phyloP scores from a whole-genome alignment of 2,113 vertebrate genomes.

The Brevimyrus niger region DNA sequence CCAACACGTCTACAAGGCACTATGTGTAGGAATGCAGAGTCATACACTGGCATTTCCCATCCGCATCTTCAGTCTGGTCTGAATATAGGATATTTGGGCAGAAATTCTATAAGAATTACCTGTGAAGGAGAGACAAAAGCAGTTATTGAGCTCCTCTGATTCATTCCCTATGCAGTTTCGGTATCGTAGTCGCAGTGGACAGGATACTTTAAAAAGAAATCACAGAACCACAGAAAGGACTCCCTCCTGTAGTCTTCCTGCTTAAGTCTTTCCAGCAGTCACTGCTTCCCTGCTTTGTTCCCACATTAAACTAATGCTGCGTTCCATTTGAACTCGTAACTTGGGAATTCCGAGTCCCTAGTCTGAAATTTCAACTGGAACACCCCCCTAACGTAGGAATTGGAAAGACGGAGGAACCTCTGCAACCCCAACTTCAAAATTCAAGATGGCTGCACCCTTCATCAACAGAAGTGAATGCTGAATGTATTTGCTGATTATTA shows the following conservation, averaged over 20 bases:
- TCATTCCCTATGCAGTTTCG: neutral
- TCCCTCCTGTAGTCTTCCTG: neutral
- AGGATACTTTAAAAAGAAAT: neutral
- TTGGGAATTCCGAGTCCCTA: neutral
- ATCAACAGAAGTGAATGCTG: neutral
- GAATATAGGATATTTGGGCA: conserved; percentile 99
- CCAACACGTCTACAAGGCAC: conserved; percentile 97
- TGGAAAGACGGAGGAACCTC: neutral
- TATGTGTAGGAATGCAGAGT: conserved; percentile 87
- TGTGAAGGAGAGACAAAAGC: conserved; percentile 48
- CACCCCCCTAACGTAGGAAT: neutral
- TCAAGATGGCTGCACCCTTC: neutral
- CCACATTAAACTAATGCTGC: neutral
- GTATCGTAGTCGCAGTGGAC: neutral
- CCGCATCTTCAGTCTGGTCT: conserved; percentile 86
- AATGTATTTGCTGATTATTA: neutral
- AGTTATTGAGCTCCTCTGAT: neutral
- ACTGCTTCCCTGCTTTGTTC: neutral
- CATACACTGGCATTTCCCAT: conserved; percentile 55
- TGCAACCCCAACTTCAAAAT: neutral
- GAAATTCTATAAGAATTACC: conserved; percentile 99
- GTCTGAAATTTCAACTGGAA: neutral
- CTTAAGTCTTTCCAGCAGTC: neutral
- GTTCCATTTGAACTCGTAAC: neutral
- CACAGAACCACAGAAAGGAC: neutral